Conservation (phyloP, 2,888 invertebrate genomes). For the Lapara coniferarum region DNA sequence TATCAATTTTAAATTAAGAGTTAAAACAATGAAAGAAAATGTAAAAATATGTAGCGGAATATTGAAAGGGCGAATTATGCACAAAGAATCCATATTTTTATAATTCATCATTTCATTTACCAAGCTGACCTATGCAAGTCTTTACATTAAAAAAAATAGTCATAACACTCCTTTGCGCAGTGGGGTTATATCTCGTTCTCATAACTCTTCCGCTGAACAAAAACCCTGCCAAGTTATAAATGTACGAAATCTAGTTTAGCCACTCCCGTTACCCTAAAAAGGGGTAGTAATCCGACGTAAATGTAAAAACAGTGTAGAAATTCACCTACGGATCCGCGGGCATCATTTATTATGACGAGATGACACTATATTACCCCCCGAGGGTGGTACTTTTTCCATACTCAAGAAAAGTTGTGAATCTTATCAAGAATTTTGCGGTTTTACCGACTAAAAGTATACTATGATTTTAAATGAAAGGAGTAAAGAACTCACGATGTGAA, state of each 20-base stretch:
- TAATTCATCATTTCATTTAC: no score
- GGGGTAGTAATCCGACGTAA: conserved; percentile 53
- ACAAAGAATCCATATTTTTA: no score
- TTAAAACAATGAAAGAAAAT: no score
- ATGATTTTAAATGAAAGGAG: no score
- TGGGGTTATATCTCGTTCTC: background rate
- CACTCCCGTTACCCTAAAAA: conserved; percentile 49
- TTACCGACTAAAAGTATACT: no score
- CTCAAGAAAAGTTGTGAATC: background rate
- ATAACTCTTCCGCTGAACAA: conserved; percentile 30
- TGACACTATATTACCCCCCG: conserved; percentile 75
- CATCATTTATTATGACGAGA: conserved; percentile 80
- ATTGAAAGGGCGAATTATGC: no score
- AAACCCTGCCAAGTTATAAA: conserved; percentile 34
- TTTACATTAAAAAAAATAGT: no score
- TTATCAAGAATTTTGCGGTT: background rate
- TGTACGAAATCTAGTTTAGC: conserved; percentile 39
- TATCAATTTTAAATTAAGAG: no score
- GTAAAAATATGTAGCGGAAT: no score
- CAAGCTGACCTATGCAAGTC: no score
- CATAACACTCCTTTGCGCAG: no score
- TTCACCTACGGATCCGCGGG: conserved; percentile 35
- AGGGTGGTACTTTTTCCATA: conserved; percentile 8
- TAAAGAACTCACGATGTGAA: no score
- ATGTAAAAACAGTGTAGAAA: conserved; percentile 71